These are phyloP conservation scores for Lota lota DNA, from an alignment of 2,113 vertebrate species.

Conservation along the genomic window DNA sequence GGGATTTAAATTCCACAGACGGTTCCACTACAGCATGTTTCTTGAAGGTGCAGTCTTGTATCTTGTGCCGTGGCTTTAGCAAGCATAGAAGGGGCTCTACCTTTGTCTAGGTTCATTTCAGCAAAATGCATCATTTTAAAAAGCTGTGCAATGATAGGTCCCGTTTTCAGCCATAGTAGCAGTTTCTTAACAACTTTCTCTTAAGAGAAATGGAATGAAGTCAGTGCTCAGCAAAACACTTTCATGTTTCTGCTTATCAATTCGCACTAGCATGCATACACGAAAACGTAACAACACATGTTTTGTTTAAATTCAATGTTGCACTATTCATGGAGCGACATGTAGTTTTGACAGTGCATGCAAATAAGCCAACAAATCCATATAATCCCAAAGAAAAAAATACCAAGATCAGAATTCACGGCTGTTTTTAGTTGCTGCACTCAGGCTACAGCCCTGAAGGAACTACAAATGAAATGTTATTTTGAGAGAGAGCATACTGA, in stretches of 20 bases:
- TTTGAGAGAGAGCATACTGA: constrained; percentile 19
- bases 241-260: constrained; percentile 27
- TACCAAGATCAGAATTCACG: too few species aligned
- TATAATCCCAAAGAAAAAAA: too few species aligned
- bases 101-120: background rate
- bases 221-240: constrained; percentile 35
- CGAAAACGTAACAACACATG: constrained; percentile 27
- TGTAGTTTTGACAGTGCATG: too few species aligned
- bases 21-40: too few species aligned
- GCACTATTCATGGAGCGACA: too few species aligned
- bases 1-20: background rate
- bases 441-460: constrained; percentile 30
- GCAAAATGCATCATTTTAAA: constrained; percentile 8
- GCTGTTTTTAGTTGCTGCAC: too few species aligned
- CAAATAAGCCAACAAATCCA: too few species aligned
- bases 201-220: constrained; percentile 9
- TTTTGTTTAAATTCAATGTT: constrained; percentile 1
- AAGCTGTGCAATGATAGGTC: constrained; percentile 52
- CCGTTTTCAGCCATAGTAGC: constrained; percentile 41
- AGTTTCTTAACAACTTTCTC: constrained; percentile 20
- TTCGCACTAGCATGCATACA: constrained; percentile 36
- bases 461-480: constrained; percentile 32
- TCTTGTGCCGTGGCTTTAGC: background rate
- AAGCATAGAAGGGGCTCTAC: constrained; percentile 17
- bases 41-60: too few species aligned